These are phyloP conservation scores for Gnathonemus longibarbis DNA, from an alignment of 2,113 vertebrate genomes.

Conservation along the genomic window DNA sequence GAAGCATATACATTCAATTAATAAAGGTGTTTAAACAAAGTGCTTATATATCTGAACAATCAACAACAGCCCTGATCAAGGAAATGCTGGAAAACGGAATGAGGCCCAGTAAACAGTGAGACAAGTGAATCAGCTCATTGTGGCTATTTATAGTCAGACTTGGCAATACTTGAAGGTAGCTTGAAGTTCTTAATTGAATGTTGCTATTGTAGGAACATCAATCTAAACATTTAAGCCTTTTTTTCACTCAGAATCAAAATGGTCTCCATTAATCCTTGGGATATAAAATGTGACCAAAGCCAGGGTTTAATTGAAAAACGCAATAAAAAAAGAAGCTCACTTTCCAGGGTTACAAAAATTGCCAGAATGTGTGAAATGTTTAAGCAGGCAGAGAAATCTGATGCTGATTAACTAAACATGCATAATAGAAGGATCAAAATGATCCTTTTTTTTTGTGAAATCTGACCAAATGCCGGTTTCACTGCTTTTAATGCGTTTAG, in stretches of 20 bases:
- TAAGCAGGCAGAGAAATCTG: not conserved
- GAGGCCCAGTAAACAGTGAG: conserved; percentile 42
- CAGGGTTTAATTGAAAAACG: conserved; percentile 22
- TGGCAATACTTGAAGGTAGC: conserved; percentile 46
- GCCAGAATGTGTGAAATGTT: not conserved
- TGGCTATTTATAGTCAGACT: conserved; percentile 51
- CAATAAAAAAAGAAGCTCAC: not conserved
- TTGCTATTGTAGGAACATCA: conserved; percentile 40
- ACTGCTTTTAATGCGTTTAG: not conserved
- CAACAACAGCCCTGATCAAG: not conserved
- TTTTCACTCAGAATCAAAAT: conserved; percentile 21
- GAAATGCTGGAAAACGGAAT: conserved; percentile 21
- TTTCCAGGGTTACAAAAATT: not conserved
- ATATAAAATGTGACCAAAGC: not conserved
- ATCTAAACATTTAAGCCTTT: conserved; percentile 34
- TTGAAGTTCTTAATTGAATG: conserved; percentile 49
- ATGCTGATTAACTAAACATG: not conserved
- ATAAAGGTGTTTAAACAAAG: not conserved
- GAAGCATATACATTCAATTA: not conserved
- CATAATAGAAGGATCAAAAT: not conserved
- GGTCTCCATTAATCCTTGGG: conserved; percentile 1
- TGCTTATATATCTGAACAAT: not conserved
- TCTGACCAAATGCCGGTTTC: not conserved
- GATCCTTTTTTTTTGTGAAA: not conserved
- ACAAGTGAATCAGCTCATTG: conserved; percentile 42